These are phyloP conservation scores for Timandra comae DNA, from an alignment of 2,888 invertebrate species.

Conservation along the genomic window DNA sequence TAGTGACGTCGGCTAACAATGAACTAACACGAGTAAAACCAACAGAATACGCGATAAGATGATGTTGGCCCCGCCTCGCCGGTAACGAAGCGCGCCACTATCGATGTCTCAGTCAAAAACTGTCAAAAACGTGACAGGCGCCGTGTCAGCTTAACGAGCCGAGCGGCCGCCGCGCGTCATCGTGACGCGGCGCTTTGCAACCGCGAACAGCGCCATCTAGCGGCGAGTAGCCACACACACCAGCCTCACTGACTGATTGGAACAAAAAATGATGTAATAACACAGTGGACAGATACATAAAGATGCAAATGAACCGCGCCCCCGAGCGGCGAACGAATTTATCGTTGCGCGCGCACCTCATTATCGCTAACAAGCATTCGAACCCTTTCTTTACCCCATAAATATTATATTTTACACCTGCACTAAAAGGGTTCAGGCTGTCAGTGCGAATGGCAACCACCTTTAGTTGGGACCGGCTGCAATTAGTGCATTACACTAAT, in stretches of 20 bases:
- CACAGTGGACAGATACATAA: slow-evolving; percentile 47
- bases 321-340: slow-evolving; percentile 64
- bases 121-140: slow-evolving; percentile 73
- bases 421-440: slow-evolving; percentile 36
- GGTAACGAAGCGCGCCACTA: slow-evolving; percentile 65
- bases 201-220: slow-evolving; percentile 59
- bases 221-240: too few relatives aligned
- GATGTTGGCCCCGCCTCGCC: slow-evolving; percentile 50
- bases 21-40: slow-evolving; percentile 63
- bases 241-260: slow-evolving; percentile 25
- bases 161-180: slow-evolving; percentile 44
- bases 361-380: slow-evolving; percentile 71
- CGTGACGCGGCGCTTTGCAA: slow-evolving; percentile 50
- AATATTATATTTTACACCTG: slow-evolving; percentile 75
- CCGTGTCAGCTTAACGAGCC: slow-evolving; percentile 72
- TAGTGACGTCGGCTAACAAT: slow-evolving; percentile 51
- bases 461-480: slow-evolving; percentile 3
- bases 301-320: slow-evolving; percentile 68
- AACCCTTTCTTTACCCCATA: slow-evolving; percentile 68
- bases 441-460: not conserved
- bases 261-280: slow-evolving; percentile 23
- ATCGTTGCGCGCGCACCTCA: slow-evolving; percentile 69
- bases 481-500: slow-evolving; percentile 9
- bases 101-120: slow-evolving; percentile 76
- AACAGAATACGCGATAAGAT: slow-evolving; percentile 62